Conservation (phyloP, 2,113 vertebrate species). For the Psephotus haematonotus region DNA sequence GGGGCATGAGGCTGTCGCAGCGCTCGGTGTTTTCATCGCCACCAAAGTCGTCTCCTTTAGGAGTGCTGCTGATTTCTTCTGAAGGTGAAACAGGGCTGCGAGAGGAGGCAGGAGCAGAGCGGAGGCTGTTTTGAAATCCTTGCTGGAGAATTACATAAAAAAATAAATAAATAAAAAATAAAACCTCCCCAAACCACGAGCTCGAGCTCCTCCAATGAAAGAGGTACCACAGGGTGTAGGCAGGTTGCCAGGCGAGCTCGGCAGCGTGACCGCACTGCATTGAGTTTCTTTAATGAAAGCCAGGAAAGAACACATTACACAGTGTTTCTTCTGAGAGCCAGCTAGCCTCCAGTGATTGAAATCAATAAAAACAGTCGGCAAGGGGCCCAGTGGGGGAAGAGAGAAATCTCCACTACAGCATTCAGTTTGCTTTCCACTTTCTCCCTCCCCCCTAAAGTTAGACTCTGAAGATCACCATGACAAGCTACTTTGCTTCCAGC, state of each 20-base stretch:
- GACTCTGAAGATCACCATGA: constrained; percentile 61
- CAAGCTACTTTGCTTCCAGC: constrained; percentile 31
- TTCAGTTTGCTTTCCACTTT: constrained; percentile 67
- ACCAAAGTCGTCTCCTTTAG: background rate
- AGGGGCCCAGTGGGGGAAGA: constrained; percentile 73
- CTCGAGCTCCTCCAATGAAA: constrained; percentile 72
- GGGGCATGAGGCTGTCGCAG: background rate
- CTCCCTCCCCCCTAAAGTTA: constrained; percentile 68
- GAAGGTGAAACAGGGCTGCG: background rate
- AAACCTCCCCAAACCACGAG: constrained; percentile 48
- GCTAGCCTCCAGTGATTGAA: constrained; percentile 77
- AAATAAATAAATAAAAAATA: background rate
- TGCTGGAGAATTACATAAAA: constrained; percentile 3
- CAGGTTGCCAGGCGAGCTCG: constrained; percentile 82
- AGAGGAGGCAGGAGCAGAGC: background rate
- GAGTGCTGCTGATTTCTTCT: background rate
- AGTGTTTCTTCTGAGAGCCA: constrained; percentile 75
- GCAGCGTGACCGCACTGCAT: constrained; percentile 83
- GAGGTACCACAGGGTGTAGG: constrained; percentile 81
- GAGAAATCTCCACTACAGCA: constrained; percentile 55
- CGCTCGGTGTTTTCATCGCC: background rate
- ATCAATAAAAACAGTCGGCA: constrained; percentile 78
- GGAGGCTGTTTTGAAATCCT: constrained; percentile 39
- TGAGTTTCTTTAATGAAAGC: constrained; percentile 86
- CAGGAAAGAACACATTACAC: constrained; percentile 88